These are phyloP conservation scores for Epistrophe grossulariae DNA, from an alignment of 2,888 invertebrate genomes.

Conservation along the genomic window DNA sequence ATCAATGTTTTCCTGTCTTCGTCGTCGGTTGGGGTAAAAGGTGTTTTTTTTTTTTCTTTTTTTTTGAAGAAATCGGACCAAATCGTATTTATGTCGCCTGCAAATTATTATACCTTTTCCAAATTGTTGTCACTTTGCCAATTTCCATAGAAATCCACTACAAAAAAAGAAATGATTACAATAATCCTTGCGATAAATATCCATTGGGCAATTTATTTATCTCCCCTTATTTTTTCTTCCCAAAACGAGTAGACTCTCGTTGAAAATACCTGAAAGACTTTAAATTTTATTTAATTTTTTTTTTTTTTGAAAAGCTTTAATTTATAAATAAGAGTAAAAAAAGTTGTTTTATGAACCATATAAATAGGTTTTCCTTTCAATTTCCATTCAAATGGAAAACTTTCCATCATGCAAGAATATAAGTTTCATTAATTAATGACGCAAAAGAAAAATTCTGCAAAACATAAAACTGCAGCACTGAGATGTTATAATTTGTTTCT, in stretches of 20 bases:
- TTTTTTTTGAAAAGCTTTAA: no score
- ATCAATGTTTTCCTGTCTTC: background rate
- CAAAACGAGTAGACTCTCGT: background rate
- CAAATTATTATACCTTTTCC: background rate
- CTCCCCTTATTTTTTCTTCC: background rate
- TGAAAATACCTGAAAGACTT: background rate
- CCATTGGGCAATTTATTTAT: background rate
- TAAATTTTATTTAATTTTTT: background rate
- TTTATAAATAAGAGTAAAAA: background rate
- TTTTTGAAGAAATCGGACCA: background rate
- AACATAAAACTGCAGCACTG: background rate
- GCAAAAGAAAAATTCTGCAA: background rate
- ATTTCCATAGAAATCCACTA: background rate
- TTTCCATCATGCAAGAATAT: background rate
- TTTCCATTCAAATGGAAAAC: background rate
- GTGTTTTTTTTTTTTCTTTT: background rate
- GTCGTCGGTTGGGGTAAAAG: background rate
- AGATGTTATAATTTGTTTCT: background rate
- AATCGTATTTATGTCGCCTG: background rate
- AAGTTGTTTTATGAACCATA: background rate
- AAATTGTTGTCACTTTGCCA: constrained; percentile 23
- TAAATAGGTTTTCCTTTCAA: background rate
- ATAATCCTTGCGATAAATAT: constrained; percentile 1
- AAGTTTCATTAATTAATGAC: constrained; percentile 24
- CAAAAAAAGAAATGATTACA: background rate